A percentile compares a stretch with the other conserved stretches of the same genome.
Evolutionary conservation across 2,797 vertebrate species (phyloP).

Genomic region (Gymnoscopelus braueri): DNA sequence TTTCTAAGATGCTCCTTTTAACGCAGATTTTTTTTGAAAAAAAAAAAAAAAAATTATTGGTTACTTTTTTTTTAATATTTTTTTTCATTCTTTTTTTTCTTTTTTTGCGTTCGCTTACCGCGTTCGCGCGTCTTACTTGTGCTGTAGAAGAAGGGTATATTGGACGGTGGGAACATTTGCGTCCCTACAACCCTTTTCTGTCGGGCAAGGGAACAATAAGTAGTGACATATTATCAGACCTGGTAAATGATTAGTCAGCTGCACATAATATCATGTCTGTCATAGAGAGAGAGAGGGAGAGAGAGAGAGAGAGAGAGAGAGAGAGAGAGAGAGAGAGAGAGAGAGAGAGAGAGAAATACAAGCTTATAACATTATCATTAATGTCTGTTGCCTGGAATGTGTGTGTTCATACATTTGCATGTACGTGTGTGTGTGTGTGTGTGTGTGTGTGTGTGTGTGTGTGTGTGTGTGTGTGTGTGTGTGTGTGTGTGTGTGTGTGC

Average conservation of each 20-base stretch:
- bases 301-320: no score
- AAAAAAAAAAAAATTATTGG: no score
- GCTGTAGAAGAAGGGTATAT: slow-evolving; percentile 9
- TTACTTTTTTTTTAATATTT: no score
- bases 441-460: slow-evolving; percentile 11
- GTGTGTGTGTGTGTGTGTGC: slow-evolving; percentile 10
- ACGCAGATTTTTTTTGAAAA: no score
- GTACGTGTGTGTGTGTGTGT: slow-evolving; percentile 18
- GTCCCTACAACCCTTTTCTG: slow-evolving; percentile 5
- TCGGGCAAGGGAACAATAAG: background rate
- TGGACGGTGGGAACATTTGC: background rate
- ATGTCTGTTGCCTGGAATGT: background rate
- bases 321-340: no score
- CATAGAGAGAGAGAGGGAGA: background rate
- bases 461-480: slow-evolving; percentile 11
- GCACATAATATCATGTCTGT: background rate
- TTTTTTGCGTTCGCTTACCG: no score
- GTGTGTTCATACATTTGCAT: background rate
- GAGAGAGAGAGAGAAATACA: no score
- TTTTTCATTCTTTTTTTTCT: no score
- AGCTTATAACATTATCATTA: background rate
- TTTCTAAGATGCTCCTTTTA: no score
- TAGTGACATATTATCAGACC: background rate
- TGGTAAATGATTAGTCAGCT: background rate
- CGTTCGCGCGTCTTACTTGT: no score